These are phyloP conservation scores for Alectura lathami DNA, from an alignment of 2,113 vertebrate species.

Conservation along the genomic window DNA sequence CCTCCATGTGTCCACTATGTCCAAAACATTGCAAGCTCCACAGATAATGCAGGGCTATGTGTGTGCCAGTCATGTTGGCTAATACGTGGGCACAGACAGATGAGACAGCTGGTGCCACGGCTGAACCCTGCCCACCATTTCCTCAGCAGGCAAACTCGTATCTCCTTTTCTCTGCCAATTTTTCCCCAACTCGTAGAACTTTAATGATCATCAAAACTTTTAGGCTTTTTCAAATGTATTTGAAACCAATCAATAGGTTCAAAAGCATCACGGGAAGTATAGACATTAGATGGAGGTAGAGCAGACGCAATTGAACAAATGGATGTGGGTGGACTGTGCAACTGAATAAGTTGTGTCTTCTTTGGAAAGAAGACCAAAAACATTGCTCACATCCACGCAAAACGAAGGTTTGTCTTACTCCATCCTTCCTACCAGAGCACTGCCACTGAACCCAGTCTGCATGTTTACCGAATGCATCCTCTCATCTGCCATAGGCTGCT, in stretches of 20 bases:
- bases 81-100: neutral
- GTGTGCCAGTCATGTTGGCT: neutral
- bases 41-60: accelerated
- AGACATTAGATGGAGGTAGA: accelerated
- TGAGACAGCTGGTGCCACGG: neutral
- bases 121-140: neutral
- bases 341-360: neutral
- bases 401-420: neutral
- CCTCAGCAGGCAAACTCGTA: neutral
- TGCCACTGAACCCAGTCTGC: neutral
- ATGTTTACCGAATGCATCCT: neutral
- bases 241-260: neutral
- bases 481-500: neutral
- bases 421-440: neutral
- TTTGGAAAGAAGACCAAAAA: neutral
- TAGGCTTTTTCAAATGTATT: neutral
- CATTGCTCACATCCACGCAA: neutral
- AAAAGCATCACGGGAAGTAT: neutral
- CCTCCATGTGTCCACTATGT: neutral
- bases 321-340: neutral
- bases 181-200: neutral
- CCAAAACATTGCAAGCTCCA: neutral
- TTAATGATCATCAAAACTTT: neutral
- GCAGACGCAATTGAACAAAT: neutral
- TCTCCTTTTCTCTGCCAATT: neutral